Conservation (phyloP, 2,113 vertebrate species). For the Oncorhynchus mykiss region DNA sequence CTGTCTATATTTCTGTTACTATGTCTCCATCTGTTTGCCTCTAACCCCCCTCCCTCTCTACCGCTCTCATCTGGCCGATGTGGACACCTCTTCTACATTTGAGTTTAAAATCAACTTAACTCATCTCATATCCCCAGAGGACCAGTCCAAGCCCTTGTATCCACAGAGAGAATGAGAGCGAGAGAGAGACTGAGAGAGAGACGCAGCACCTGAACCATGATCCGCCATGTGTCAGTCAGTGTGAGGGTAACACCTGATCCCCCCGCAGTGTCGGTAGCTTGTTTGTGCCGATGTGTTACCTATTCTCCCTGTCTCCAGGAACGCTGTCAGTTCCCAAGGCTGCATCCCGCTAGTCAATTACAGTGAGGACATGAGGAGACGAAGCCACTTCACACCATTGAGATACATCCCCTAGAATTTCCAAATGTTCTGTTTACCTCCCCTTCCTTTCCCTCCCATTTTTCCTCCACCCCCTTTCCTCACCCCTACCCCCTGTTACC, state of each 20-base stretch:
- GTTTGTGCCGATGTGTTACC: constrained; percentile 6
- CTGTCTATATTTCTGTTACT: constrained; percentile 16
- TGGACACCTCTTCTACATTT: background rate
- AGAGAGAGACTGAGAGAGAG: too few relatives aligned
- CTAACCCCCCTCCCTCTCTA: background rate
- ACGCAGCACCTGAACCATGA: too few relatives aligned
- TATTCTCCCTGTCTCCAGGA: background rate
- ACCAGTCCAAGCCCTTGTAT: background rate
- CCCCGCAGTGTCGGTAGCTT: constrained; percentile 9
- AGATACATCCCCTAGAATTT: too few relatives aligned
- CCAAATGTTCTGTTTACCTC: too few relatives aligned
- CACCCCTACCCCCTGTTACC: constrained; percentile 14
- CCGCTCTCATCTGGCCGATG: background rate
- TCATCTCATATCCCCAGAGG: background rate
- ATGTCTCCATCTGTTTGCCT: constrained; percentile 8
- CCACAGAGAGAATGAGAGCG: background rate
- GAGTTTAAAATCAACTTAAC: background rate
- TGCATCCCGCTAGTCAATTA: constrained; percentile 26
- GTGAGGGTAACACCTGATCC: constrained; percentile 24
- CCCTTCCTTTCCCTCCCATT: too few relatives aligned
- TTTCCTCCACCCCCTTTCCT: constrained; percentile 10
- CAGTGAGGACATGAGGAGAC: constrained; percentile 30
- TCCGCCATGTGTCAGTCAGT: background rate
- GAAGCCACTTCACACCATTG: too few relatives aligned
- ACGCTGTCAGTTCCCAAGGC: background rate